Conservation (phyloP, 1,140 invertebrate genomes). For the Lepidotrigona ventralis region DNA sequence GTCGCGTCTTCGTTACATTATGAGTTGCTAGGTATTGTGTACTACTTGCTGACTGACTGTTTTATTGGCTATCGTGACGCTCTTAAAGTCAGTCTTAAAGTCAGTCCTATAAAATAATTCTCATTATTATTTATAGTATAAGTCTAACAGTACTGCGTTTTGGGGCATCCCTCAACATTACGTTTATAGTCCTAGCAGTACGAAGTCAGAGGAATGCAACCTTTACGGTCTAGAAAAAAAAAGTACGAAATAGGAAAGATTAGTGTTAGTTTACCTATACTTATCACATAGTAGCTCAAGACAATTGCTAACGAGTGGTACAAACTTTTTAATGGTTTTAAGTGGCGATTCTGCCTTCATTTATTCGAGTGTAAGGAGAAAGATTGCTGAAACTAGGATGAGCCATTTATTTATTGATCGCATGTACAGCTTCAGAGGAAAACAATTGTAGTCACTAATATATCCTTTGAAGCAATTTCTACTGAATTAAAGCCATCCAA, state of each 20-base stretch:
- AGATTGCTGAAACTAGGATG: conserved; percentile 30
- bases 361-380: conserved; percentile 11
- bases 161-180: too few relatives aligned
- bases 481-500: not conserved
- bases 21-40: too few relatives aligned
- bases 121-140: too few relatives aligned
- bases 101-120: too few relatives aligned
- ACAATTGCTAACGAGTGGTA: conserved; percentile 62
- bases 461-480: not conserved
- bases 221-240: not conserved
- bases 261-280: conserved; percentile 41
- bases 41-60: too few relatives aligned
- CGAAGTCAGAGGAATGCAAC: too few relatives aligned
- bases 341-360: conserved; percentile 55
- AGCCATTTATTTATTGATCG: not conserved
- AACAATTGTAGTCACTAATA: conserved; percentile 25
- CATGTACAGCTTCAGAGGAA: not conserved
- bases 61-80: too few relatives aligned
- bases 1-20: too few relatives aligned
- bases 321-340: conserved; percentile 64
- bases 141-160: too few relatives aligned
- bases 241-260: not conserved
- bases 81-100: too few relatives aligned
- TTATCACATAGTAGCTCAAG: conserved; percentile 1
- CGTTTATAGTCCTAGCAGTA: too few relatives aligned